phyloP scores from a whole-genome alignment of 2,797 vertebrate species.

The Crypturellus tataupa region DNA sequence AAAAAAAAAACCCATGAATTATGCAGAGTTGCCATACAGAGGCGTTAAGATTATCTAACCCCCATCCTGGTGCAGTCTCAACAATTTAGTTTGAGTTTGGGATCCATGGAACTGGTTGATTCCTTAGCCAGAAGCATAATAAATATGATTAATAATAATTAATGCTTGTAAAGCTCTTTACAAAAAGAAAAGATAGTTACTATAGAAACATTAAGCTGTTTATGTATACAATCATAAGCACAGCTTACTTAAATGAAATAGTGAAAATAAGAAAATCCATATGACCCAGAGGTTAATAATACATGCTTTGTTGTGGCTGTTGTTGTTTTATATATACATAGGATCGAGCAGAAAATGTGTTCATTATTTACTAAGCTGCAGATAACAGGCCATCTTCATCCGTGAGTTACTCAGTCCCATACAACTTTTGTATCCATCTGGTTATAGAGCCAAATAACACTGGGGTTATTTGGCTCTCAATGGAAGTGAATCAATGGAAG shows the following conservation, averaged over 20 bases:
- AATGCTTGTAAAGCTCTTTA: neutral
- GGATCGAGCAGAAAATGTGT: neutral
- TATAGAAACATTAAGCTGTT: slow-evolving; percentile 23
- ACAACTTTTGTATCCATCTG: neutral
- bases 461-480: neutral
- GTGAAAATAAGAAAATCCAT: neutral
- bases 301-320: neutral
- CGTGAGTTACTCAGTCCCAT: neutral
- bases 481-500: neutral
- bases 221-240: neutral
- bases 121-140: neutral
- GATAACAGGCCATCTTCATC: neutral
- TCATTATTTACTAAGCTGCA: neutral
- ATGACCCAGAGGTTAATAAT: neutral
- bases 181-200: neutral
- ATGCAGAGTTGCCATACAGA: neutral
- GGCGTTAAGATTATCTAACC: neutral
- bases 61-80: neutral
- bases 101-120: neutral
- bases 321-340: neutral
- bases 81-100: neutral
- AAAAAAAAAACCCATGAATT: neutral
- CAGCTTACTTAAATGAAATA: neutral
- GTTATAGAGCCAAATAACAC: neutral
- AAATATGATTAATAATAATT: slow-evolving; percentile 33